Conservation (phyloP, 1,140 invertebrate genomes). For the Gerris buenoi region DNA sequence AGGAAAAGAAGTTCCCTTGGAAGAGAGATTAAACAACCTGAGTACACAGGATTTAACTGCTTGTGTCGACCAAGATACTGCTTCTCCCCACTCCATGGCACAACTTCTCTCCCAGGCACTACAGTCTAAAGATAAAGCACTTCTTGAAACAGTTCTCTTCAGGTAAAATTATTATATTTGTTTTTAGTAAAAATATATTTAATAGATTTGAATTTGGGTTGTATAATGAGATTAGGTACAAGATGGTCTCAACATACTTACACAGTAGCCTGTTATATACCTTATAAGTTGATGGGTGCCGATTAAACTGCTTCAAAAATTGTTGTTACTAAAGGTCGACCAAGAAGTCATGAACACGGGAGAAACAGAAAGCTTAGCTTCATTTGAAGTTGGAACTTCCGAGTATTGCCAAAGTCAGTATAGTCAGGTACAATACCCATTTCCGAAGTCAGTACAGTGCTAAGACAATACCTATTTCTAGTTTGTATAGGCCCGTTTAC, state of each 20-base stretch:
- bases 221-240: not conserved
- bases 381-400: no score
- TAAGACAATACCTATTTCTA: no score
- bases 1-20: constrained; percentile 13
- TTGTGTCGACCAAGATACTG: not conserved
- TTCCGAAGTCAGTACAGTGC: no score
- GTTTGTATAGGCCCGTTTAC: no score
- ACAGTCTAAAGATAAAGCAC: constrained; percentile 13
- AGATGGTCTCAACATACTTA: not conserved
- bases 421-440: not conserved
- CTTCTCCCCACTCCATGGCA: constrained; percentile 8
- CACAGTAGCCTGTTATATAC: not conserved
- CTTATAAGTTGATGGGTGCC: not conserved
- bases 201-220: not conserved
- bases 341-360: no score
- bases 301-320: not conserved
- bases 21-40: constrained; percentile 13
- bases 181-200: no score
- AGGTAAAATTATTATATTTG: no score
- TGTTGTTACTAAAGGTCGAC: no score
- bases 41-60: constrained; percentile 3
- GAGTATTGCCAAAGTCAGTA: no score
- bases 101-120: constrained; percentile 15
- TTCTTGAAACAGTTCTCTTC: constrained; percentile 11
- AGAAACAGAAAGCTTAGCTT: no score